Conservation (phyloP, 2,888 invertebrate species). For the Pammene aurita region DNA sequence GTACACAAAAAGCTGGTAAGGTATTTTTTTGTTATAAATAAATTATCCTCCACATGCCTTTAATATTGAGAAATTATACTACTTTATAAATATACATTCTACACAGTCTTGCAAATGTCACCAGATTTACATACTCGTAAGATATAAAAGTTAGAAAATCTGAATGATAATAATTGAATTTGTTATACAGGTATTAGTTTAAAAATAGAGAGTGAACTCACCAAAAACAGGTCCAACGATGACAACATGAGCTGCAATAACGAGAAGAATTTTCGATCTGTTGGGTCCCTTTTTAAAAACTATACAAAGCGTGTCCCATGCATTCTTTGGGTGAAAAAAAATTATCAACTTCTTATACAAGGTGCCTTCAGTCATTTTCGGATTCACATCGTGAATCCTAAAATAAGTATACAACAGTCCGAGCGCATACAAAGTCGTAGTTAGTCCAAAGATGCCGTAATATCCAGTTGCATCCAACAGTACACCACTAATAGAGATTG, state of each 20-base stretch:
- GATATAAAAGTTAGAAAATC: not conserved
- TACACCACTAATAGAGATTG: conserved; percentile 79
- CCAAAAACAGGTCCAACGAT: conserved; percentile 75
- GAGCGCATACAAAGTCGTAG: conserved; percentile 59
- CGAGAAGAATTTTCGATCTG: conserved; percentile 61
- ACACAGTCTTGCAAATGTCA: not conserved
- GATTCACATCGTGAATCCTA: conserved; percentile 67
- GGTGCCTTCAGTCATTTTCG: conserved; percentile 58
- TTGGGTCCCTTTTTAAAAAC: conserved; percentile 57
- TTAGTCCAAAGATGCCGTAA: conserved; percentile 72
- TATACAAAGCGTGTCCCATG: conserved; percentile 72
- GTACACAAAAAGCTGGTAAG: too few species aligned
- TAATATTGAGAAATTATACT: too few species aligned
- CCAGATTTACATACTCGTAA: not conserved
- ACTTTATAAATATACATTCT: not conserved
- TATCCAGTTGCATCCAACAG: conserved; percentile 74
- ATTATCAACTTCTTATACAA: conserved; percentile 53
- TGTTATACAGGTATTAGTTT: not conserved
- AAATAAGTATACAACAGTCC: conserved; percentile 68
- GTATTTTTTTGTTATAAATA: too few species aligned
- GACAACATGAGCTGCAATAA: conserved; percentile 71
- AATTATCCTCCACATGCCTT: too few species aligned
- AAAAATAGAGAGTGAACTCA: conserved; percentile 51
- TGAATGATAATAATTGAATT: not conserved
- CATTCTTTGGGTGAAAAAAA: conserved; percentile 69